Conservation (phyloP, 2,113 vertebrate genomes). For the Rhabdornis inornatus region DNA sequence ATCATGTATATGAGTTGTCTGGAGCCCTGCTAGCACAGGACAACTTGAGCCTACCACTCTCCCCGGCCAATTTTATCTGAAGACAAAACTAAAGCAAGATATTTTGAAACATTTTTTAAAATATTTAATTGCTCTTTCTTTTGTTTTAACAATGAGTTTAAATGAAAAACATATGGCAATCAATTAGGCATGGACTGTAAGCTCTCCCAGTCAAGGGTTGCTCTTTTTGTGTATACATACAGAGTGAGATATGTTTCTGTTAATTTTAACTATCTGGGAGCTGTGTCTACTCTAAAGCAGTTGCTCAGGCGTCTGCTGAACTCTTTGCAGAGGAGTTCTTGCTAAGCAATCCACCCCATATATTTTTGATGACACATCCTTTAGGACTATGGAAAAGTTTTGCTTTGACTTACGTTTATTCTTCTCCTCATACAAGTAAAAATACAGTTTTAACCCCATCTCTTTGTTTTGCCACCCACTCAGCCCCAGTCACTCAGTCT, state of each 20-base stretch:
- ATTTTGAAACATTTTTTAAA: background rate
- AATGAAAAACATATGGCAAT: background rate
- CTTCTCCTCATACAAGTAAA: background rate
- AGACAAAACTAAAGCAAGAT: background rate
- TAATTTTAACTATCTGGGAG: background rate
- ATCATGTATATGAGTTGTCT: background rate
- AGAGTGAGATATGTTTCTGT: background rate
- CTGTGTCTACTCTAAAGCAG: background rate
- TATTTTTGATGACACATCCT: background rate
- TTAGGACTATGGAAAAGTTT: background rate
- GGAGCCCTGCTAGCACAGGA: background rate
- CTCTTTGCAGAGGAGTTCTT: background rate
- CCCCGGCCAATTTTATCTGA: background rate
- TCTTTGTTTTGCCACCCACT: background rate
- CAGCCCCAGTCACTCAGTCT: background rate
- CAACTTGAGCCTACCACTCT: background rate
- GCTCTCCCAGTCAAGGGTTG: background rate
- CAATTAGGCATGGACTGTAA: background rate
- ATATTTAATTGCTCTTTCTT: background rate
- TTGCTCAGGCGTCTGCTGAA: background rate
- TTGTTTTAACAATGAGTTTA: background rate
- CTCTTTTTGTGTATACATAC: background rate
- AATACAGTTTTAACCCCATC: background rate
- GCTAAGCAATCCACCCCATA: background rate
- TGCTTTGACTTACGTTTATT: background rate